Base-by-base conservation (phyloP, 2,113 vertebrate species). In the Acrocephalus arundinaceus region DNA sequence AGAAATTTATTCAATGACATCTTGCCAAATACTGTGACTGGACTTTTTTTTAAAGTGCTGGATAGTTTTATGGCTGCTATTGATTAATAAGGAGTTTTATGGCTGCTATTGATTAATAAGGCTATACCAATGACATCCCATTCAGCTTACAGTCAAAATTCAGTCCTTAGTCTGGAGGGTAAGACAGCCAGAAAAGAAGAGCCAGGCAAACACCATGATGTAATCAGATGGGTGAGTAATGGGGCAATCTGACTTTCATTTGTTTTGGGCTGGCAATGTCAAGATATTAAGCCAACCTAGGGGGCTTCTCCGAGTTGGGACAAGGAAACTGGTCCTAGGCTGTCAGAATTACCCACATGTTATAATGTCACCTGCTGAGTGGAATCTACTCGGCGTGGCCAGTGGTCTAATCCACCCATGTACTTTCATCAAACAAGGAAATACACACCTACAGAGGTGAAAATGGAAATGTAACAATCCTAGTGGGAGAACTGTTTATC, bases 21-120 rank as follows among this genome's bases (percentile, higher is more conserved):
- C 83, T 95, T 95, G 95, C 92, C 94, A 97, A 74, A 94, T 76
- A 94, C 81, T 79, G 37, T 94, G 89, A 94, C 80, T 96, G 68
- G 93, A 78, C 83, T 92, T 93, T 90, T 35, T 87, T 65, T 1
- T 14, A 75, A 75, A 91, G 59, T 57, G 65, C 59, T 92, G 85
- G 67, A 85, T 93, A 80, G 72, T 94, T 95, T 97, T 95, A 96
- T 94, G 80, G 35, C 35, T 35, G 35, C 35, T 35, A 35, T 35
- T 35, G 35, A 35, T 35, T 35, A 35, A 35, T 35, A 35, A 35
- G 35, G 35, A 35, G 35, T 35, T 35, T 35, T 35, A 35, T 35
- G 35, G 35, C 66, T 80, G 35, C 66, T 93, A 16, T 95, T 94
- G 88, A 93, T 96, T 90, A 94, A 92, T 94, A 72, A 55, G 33